Evolutionary conservation across 1,140 invertebrate genomes (phyloP), one percentile per base, ranked within the genome.

Genomic region (Zaprionus vittiger): DNA sequence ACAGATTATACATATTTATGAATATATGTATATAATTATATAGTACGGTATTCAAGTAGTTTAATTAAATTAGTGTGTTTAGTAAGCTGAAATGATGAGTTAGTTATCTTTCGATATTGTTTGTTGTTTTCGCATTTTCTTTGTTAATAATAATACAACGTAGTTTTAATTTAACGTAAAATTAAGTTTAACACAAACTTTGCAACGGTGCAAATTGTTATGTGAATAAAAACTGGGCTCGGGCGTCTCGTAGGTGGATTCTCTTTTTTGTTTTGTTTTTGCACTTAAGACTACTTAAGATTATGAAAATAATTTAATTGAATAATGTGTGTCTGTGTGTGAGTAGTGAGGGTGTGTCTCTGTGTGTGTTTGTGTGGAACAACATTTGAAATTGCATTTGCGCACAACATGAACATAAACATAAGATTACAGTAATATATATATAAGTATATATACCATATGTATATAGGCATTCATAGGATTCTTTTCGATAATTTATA

Each of bases 1-100:
- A 87, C 83, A 87, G 84, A 89, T 83, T 73, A 86, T 83, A 86
- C 77, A 66, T 70, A 76, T 83, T 77, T 38, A 63, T 73, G 47
- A 52, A 77, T 71, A 57, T 73, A 77, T 71, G 55, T 77, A 52
- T 56, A 59, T 69, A 61, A 22, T 49, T 49, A 60, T 65, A 64
- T 28, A 73, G 41, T 47, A 47, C 41, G 41, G 41, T 47, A 20
- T 47, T 47, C 41, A 47, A 65, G 17, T 57, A 47, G 20, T 57
- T 55, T 38, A 31, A 37, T 57, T 59, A 64, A 70, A 65, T 55
- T 76, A 66, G 26, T 44, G 76, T 31, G 47, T 73, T 57, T 41
- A 62, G 47, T 73, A 79, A 73, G 68, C 54, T 49, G 63, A 72
- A 79, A 73, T 73, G 28, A 59, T 41, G 28, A 49, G 17, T 71